phyloP scores from a whole-genome alignment of 2,797 vertebrate species.

The Enteromius unitaeniatus region DNA sequence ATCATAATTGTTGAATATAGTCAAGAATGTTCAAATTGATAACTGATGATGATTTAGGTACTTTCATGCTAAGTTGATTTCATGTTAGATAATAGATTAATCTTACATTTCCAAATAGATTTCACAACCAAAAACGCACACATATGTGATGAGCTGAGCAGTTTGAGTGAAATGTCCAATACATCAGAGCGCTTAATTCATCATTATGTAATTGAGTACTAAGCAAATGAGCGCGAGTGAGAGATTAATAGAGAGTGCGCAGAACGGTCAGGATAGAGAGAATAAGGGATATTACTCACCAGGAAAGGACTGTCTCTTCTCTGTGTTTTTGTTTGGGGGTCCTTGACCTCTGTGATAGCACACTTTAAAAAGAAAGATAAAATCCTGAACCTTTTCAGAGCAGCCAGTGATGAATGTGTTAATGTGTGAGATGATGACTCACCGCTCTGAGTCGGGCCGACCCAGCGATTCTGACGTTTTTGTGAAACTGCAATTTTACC shows the following conservation, averaged over 20 bases:
- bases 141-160: not conserved
- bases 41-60: not conserved
- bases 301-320: slow-evolving; percentile 72
- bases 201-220: slow-evolving; percentile 1
- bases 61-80: not conserved
- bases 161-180: not conserved
- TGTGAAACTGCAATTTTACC: slow-evolving; percentile 71
- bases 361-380: slow-evolving; percentile 64
- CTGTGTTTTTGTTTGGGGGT: slow-evolving; percentile 64
- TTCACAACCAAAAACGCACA: not conserved
- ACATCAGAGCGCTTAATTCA: slow-evolving; percentile 1
- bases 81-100: slow-evolving; percentile 11
- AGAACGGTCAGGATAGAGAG: not conserved
- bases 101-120: slow-evolving; percentile 1
- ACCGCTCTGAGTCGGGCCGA: slow-evolving; percentile 82
- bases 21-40: not conserved
- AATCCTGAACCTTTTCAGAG: slow-evolving; percentile 37
- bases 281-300: slow-evolving; percentile 61
- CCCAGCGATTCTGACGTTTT: slow-evolving; percentile 73
- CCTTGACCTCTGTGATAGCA: slow-evolving; percentile 76
- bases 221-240: slow-evolving; percentile 19
- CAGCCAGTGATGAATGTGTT: slow-evolving; percentile 14
- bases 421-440: slow-evolving; percentile 58
- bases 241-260: slow-evolving; percentile 9
- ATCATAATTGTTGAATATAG: not conserved